A percentile compares a stretch with the other conserved stretches of the same genome.
phyloP scores from a whole-genome alignment of 2,888 invertebrate genomes.

The Torymus texanus region DNA sequence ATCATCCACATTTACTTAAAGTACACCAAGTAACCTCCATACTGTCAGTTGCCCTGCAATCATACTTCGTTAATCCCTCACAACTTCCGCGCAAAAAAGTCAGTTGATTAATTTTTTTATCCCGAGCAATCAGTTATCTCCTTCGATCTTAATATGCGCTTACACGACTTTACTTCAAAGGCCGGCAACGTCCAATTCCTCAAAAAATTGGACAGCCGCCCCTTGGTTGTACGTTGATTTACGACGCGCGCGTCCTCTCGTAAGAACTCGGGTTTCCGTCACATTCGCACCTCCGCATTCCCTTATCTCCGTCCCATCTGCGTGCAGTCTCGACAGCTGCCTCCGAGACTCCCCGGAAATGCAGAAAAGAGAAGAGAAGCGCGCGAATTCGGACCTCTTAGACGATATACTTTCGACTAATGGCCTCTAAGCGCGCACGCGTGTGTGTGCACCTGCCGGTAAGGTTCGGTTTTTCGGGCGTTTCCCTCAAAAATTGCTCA shows the following conservation, averaged over 20 bases:
- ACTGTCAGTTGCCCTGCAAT: too few species aligned
- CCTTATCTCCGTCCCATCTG: neutral
- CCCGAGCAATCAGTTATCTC: too few species aligned
- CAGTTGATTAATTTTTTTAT: too few species aligned
- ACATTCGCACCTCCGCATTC: conserved; percentile 3
- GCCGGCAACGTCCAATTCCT: neutral
- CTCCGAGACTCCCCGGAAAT: conserved; percentile 8
- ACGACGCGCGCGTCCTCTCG: neutral
- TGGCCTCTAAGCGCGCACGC: neutral
- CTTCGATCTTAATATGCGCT: too few species aligned
- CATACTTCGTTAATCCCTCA: too few species aligned
- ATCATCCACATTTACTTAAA: too few species aligned
- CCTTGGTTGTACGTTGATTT: conserved; percentile 28
- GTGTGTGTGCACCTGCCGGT: conserved; percentile 7
- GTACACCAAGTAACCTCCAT: too few species aligned
- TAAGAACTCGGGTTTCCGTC: neutral
- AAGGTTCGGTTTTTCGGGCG: neutral
- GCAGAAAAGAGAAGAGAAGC: conserved; percentile 1
- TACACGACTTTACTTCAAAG: too few species aligned
- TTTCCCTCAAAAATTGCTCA: conserved; percentile 2
- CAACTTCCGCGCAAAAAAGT: too few species aligned
- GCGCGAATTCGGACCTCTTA: neutral
- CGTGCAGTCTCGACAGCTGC: conserved; percentile 1
- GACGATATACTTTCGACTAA: conserved; percentile 23
- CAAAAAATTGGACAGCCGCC: neutral